Conservation (phyloP, 2,797 vertebrate species). For the Pantherophis alleghaniensis region DNA sequence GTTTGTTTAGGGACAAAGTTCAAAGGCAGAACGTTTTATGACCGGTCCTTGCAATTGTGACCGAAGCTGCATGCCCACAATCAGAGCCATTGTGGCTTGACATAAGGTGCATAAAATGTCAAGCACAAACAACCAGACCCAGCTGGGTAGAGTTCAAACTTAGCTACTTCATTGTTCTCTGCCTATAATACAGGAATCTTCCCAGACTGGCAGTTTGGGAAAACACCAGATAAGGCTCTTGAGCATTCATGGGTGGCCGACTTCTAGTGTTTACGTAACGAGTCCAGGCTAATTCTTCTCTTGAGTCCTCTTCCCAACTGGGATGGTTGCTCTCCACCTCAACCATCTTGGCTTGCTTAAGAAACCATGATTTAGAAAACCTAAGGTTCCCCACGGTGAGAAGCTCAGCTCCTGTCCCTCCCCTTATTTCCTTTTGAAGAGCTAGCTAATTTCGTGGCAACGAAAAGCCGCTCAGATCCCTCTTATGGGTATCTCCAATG, state of each 20-base stretch:
- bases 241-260: not conserved
- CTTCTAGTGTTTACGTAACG: not conserved
- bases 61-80: no score
- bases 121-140: not conserved
- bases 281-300: not conserved
- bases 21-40: not conserved
- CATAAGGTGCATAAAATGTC: not conserved
- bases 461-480: not conserved
- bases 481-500: not conserved
- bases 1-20: not conserved
- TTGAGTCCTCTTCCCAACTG: not conserved
- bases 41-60: not conserved
- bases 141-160: not conserved
- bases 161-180: not conserved
- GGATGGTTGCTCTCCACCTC: not conserved
- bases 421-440: not conserved
- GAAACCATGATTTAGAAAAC: not conserved
- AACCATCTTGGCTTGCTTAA: not conserved
- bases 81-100: not conserved
- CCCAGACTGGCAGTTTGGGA: not conserved
- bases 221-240: not conserved
- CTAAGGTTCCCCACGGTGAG: not conserved
- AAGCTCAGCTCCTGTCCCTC: not conserved
- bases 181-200: not conserved
- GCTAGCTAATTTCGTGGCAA: not conserved